Conservation (phyloP, 92 coral and sea anemone species). For the Epizoanthus illoricatus region DNA sequence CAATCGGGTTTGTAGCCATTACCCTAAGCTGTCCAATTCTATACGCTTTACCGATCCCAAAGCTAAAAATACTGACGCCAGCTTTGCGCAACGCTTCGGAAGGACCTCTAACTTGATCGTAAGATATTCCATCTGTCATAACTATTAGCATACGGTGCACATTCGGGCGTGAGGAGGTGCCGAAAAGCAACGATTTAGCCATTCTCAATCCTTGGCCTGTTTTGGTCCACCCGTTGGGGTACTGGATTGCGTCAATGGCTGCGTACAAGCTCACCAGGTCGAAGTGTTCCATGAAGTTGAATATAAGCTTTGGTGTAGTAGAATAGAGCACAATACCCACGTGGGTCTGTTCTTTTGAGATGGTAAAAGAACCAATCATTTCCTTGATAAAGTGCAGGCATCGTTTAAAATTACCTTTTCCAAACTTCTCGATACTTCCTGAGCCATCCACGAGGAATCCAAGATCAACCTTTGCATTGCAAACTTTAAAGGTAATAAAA, state of each 20-base stretch:
- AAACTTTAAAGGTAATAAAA: not conserved
- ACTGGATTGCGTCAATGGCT: conserved; percentile 18
- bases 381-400: conserved; percentile 60
- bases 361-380: conserved; percentile 47
- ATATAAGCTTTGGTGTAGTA: conserved; percentile 35
- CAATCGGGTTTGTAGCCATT: conserved; percentile 36
- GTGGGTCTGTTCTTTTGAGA: conserved; percentile 56
- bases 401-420: conserved; percentile 58
- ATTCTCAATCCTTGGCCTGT: conserved; percentile 11
- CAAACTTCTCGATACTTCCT: conserved; percentile 28
- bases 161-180: not conserved
- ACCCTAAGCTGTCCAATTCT: not conserved
- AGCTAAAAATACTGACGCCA: conserved; percentile 9
- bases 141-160: conserved; percentile 36
- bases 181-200: conserved; percentile 1
- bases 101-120: conserved; percentile 25
- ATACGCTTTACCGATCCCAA: conserved; percentile 24
- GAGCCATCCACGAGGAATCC: conserved; percentile 27
- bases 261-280: conserved; percentile 40
- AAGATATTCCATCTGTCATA: conserved; percentile 42
- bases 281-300: conserved; percentile 51
- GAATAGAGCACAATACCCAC: conserved; percentile 62
- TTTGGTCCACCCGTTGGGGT: conserved; percentile 9
- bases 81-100: conserved; percentile 10
- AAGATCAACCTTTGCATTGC: conserved; percentile 13